Percentiles rank a stretch among this genome's conserved stretches.
These are phyloP conservation scores for Drosophila paranaensis DNA, from an alignment of 2,888 invertebrate species.

Conservation along the genomic window DNA sequence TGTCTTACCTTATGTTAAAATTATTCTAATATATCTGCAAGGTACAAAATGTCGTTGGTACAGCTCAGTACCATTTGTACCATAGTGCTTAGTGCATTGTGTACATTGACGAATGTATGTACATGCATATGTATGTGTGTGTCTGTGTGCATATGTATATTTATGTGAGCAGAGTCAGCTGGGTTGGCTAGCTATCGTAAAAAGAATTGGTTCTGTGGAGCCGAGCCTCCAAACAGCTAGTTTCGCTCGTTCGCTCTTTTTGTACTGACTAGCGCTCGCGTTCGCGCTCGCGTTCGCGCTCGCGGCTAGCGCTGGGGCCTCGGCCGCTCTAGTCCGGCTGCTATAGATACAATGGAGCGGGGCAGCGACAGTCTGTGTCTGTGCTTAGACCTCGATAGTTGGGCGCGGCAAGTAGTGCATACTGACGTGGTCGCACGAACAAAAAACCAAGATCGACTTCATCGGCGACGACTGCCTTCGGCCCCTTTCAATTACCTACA, in stretches of 20 bases:
- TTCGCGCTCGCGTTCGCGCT: conserved; percentile 1
- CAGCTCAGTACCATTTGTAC: neutral
- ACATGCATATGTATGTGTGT: neutral
- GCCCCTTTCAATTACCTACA: conserved; percentile 12
- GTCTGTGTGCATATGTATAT: neutral
- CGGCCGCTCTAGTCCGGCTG: conserved; percentile 36
- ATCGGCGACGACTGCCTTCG: conserved; percentile 9
- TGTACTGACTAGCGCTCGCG: too few relatives aligned
- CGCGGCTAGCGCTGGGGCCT: conserved; percentile 28
- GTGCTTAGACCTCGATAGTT: conserved; percentile 80
- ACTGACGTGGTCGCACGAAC: conserved; percentile 11
- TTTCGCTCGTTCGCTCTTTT: conserved; percentile 33
- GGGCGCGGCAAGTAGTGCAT: conserved; percentile 47
- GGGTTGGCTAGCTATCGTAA: conserved; percentile 13
- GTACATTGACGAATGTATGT: neutral
- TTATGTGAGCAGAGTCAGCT: conserved; percentile 11
- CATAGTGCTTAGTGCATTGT: neutral
- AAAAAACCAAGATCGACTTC: conserved; percentile 55
- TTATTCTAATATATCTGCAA: neutral
- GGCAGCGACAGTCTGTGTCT: conserved; percentile 72
- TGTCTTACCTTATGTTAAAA: neutral
- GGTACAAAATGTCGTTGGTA: neutral
- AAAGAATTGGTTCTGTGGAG: conserved; percentile 18
- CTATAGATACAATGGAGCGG: conserved; percentile 53
- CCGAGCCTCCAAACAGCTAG: conserved; percentile 53